phyloP scores from a whole-genome alignment of 2,888 invertebrate species.

The Brachyopa scutellaris region DNA sequence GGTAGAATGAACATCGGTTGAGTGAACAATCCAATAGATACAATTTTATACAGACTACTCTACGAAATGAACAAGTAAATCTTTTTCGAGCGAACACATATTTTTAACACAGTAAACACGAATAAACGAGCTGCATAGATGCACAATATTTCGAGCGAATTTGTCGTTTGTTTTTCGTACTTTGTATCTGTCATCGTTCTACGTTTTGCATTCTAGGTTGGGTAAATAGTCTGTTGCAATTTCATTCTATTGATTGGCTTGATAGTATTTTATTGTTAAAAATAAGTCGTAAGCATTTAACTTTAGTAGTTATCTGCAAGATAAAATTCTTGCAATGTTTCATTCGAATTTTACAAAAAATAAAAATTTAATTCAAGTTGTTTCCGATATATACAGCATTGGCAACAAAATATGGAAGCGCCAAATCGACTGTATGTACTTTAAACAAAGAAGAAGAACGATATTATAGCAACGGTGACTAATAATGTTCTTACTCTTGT shows the following conservation, averaged over 20 bases:
- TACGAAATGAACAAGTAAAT: neutral
- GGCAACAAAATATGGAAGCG: neutral
- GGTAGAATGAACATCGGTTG: neutral
- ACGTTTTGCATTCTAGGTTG: neutral
- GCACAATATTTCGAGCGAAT: neutral
- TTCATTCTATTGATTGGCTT: neutral
- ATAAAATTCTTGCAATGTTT: neutral
- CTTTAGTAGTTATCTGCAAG: neutral
- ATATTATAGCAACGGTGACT: no score
- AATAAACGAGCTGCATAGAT: neutral
- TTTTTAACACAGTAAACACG: neutral
- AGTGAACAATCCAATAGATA: neutral
- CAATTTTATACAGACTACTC: neutral
- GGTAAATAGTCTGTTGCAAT: no score
- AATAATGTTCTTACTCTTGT: neutral
- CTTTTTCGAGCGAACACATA: neutral
- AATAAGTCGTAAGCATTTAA: neutral
- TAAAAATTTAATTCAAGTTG: neutral
- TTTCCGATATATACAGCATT: neutral
- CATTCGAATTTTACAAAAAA: neutral
- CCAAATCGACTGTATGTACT: neutral
- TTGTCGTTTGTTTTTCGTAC: neutral
- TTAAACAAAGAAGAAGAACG: neutral
- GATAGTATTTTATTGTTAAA: conserved; percentile 1
- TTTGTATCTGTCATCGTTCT: conserved; percentile 3